Evolutionary conservation across 1,140 invertebrate species (phyloP), one percentile per base, ranked within the genome.

Genomic region (Euura saliciscinereae): DNA sequence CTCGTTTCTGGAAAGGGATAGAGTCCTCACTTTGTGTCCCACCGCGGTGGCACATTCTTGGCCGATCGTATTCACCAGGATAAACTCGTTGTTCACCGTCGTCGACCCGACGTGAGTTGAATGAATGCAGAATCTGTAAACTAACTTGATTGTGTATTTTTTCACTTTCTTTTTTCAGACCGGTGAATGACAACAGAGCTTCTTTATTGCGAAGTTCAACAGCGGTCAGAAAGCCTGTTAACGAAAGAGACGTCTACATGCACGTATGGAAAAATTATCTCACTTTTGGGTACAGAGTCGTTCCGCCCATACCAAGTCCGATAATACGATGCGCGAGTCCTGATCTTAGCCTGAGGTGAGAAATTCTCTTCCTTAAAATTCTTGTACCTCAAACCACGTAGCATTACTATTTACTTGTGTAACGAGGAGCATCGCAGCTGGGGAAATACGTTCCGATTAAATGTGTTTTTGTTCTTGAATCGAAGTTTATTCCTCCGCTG

Each of bases 201-300:
- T 99, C 97, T 0, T 89, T 99, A 6, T 88, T 99, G 45, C 84
- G 96, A 83, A 91, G 92, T 83, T 91, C 93, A 82, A 89, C 94
- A 72, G 86, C 92, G 76, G 89, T 96, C 71, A 90, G 94, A 85
- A 98, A 97, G 83, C 95, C 95, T 44, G 91, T 94, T 59, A 97
- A 95, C 77, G 96, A 98, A 87, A 88, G 96, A 78, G 97, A 99
- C 83, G 91, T 96, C 65, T 97, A 98, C 84, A 92, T 99, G 88
- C 92, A 95, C 83, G 90, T 98, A 1, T 99, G 97, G 97, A 95
- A 97, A 81, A 98, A 98, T 88, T 99, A 99, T 86, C 91, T 98
- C 69, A 95, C 96, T 8, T 95, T 98, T 88, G 96, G 97, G 2
- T 99, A 98, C 88, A 90, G 96, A 74, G 94, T 99, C 6, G 97